These are phyloP conservation scores for Acipenser transmontanus DNA, from an alignment of 2,797 vertebrate species.

Conservation along the genomic window DNA sequence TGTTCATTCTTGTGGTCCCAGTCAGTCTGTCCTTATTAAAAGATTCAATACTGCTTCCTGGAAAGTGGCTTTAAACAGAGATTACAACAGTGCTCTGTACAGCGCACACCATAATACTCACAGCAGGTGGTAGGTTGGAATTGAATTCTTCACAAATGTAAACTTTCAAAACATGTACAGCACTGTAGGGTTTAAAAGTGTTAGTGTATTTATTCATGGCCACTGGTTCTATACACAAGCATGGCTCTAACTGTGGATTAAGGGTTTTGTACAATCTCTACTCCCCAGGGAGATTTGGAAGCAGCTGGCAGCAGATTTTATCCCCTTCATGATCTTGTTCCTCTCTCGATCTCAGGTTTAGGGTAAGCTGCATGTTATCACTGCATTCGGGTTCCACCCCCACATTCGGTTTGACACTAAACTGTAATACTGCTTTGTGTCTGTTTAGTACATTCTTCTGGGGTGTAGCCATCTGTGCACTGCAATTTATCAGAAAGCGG, in stretches of 20 bases:
- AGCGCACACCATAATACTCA: constrained; percentile 5
- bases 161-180: not conserved
- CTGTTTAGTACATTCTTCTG: not conserved
- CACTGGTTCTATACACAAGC: constrained; percentile 30
- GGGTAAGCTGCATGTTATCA: too few species aligned
- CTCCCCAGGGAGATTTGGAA: constrained; percentile 64
- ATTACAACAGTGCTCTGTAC: too few species aligned
- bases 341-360: too few species aligned
- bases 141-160: constrained; percentile 9
- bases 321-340: constrained; percentile 26
- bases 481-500: too few species aligned
- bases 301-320: constrained; percentile 59
- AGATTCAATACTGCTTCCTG: too few species aligned
- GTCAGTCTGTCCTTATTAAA: too few species aligned
- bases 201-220: constrained; percentile 26
- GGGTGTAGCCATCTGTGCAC: not conserved
- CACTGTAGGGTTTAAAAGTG: constrained; percentile 1
- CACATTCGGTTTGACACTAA: too few species aligned
- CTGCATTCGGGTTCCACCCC: too few species aligned
- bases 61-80: too few species aligned
- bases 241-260: constrained; percentile 61
- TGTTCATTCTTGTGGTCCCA: too few species aligned
- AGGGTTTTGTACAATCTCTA: constrained; percentile 63
- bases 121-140: constrained; percentile 8
- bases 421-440: not conserved